A percentile compares a stretch with the other conserved stretches of the same genome.
These are phyloP conservation scores for Timema podura DNA, from an alignment of 2,888 invertebrate genomes.

Conservation along the genomic window DNA sequence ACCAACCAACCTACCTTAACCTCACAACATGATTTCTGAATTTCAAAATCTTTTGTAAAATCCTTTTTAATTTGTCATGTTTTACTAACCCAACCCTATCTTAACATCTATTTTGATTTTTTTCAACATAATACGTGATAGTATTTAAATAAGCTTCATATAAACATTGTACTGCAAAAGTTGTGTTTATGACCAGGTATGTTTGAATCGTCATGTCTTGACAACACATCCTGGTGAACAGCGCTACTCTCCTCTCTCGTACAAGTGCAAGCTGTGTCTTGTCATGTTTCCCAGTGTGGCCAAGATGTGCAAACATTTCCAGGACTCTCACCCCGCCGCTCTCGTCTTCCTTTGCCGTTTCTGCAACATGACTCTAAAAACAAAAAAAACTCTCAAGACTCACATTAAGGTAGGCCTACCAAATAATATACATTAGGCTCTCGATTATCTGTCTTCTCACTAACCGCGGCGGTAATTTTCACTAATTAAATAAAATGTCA, in stretches of 20 bases:
- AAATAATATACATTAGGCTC: too few species aligned
- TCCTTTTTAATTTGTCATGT: background rate
- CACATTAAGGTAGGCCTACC: constrained; percentile 32
- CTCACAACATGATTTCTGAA: background rate
- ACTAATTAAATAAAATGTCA: too few species aligned
- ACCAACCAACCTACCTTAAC: background rate
- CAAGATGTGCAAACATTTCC: constrained; percentile 30
- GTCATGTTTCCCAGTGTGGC: constrained; percentile 29
- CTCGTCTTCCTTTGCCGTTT: constrained; percentile 32
- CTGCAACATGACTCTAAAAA: constrained; percentile 32
- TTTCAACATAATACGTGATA: too few species aligned
- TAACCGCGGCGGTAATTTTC: too few species aligned
- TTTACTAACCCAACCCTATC: background rate
- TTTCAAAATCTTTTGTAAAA: background rate
- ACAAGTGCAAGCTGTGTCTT: constrained; percentile 32
- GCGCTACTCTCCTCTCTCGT: constrained; percentile 24
- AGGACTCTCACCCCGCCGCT: constrained; percentile 29
- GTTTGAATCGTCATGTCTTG: constrained; percentile 28
- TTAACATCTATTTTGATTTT: too few species aligned
- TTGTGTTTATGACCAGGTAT: constrained; percentile 23
- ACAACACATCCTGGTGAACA: constrained; percentile 24
- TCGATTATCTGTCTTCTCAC: constrained; percentile 1
- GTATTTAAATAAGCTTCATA: too few species aligned
- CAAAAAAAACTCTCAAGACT: constrained; percentile 32
- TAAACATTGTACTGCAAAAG: too few species aligned